Evolutionary conservation across 2,113 vertebrate genomes (phyloP).

Genomic region (Oceanodroma tethys): DNA sequence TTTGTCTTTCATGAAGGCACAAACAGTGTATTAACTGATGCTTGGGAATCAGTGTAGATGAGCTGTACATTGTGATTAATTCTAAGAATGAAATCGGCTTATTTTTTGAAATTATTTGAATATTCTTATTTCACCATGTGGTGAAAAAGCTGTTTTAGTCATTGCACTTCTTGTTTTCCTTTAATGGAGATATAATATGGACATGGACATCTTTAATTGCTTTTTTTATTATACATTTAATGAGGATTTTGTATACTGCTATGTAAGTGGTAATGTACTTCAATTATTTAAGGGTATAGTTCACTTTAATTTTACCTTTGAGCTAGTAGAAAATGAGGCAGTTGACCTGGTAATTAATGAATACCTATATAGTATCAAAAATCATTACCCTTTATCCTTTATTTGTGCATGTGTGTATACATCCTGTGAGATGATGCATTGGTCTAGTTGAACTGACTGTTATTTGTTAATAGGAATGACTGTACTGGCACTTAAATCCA

Average conservation of each 20-base stretch:
- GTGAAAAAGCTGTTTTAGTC: not conserved
- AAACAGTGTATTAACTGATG: too few relatives aligned
- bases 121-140: not conserved
- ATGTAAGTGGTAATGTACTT: not conserved
- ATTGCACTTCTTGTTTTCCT: not conserved
- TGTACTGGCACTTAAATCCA: not conserved
- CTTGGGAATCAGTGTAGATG: not conserved
- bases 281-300: not conserved
- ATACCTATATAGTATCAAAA: not conserved
- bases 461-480: not conserved
- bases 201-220: not conserved
- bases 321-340: not conserved
- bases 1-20: not conserved
- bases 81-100: not conserved
- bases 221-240: not conserved
- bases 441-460: not conserved
- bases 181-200: not conserved
- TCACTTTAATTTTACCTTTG: not conserved
- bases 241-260: not conserved
- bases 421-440: not conserved
- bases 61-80: not conserved
- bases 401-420: not conserved
- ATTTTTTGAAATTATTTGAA: not conserved
- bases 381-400: not conserved
- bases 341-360: not conserved